A percentile compares a stretch with the other conserved stretches of the same genome.
Conservation (phyloP, 2,888 invertebrate genomes). For the Netelia inedita region DNA sequence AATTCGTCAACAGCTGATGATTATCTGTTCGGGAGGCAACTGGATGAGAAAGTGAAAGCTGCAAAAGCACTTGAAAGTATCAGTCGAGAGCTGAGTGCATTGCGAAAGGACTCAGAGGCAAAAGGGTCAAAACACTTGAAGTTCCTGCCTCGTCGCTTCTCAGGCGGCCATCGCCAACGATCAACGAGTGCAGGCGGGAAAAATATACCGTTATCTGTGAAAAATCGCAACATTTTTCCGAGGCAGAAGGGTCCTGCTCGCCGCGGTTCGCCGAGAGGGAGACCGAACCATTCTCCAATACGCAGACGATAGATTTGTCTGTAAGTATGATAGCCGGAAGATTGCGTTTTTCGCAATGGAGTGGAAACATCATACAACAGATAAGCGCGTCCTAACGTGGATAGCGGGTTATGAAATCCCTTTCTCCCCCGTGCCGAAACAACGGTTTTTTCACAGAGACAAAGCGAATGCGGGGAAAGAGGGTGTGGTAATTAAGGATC, state of each 20-base stretch:
- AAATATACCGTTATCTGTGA: background rate
- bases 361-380: conserved; percentile 47
- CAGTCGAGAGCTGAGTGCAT: conserved; percentile 26
- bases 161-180: conserved; percentile 17
- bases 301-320: conserved; percentile 31
- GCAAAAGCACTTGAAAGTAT: conserved; percentile 51
- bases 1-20: conserved; percentile 42
- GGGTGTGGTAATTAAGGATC: conserved; percentile 16
- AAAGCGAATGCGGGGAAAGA: conserved; percentile 9
- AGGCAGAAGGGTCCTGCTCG: conserved; percentile 20
- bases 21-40: conserved; percentile 55
- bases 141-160: conserved; percentile 47
- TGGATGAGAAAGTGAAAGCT: no score
- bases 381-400: conserved; percentile 56
- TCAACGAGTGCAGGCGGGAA: conserved; percentile 35
- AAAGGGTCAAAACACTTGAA: conserved; percentile 56
- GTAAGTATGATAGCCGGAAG: conserved; percentile 64
- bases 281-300: background rate
- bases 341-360: conserved; percentile 26
- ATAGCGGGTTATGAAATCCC: conserved; percentile 61
- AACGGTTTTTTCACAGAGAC: conserved; percentile 1
- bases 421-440: conserved; percentile 13
- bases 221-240: conserved; percentile 32
- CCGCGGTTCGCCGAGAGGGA: background rate
- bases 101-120: conserved; percentile 8